phyloP scores from a whole-genome alignment of 2,797 vertebrate genomes.

The Macroramphosus scolopax region DNA sequence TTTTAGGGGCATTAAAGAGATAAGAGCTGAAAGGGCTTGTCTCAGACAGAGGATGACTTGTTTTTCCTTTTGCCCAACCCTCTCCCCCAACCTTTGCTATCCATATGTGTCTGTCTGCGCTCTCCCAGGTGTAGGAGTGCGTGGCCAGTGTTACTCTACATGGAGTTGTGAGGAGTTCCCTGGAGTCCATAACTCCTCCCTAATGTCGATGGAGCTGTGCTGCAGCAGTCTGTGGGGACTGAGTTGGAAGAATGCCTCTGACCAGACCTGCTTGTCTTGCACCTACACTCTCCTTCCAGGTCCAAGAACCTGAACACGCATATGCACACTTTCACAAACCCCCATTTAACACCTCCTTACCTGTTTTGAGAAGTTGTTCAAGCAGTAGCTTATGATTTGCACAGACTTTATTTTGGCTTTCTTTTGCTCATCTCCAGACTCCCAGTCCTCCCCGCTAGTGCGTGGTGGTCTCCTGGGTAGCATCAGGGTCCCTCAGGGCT shows the following conservation, averaged over 20 bases:
- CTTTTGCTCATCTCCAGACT: constrained; percentile 53
- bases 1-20: no score
- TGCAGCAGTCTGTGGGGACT: constrained; percentile 82
- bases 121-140: constrained; percentile 56
- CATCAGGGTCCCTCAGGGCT: constrained; percentile 55
- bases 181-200: constrained; percentile 72
- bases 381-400: no score
- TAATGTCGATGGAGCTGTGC: constrained; percentile 82
- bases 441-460: constrained; percentile 67
- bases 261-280: constrained; percentile 82
- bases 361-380: no score
- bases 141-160: constrained; percentile 80
- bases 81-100: no score
- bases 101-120: no score
- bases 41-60: no score
- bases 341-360: no score
- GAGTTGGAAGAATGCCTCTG: constrained; percentile 83
- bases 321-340: neutral
- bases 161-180: constrained; percentile 81
- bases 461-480: constrained; percentile 63
- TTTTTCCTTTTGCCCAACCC: no score
- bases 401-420: no score
- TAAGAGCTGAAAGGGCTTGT: no score
- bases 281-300: constrained; percentile 75
- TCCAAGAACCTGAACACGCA: constrained; percentile 35